Evolutionary conservation across 2,113 vertebrate genomes (phyloP).

Genomic region (Rhinoderma darwinii): DNA sequence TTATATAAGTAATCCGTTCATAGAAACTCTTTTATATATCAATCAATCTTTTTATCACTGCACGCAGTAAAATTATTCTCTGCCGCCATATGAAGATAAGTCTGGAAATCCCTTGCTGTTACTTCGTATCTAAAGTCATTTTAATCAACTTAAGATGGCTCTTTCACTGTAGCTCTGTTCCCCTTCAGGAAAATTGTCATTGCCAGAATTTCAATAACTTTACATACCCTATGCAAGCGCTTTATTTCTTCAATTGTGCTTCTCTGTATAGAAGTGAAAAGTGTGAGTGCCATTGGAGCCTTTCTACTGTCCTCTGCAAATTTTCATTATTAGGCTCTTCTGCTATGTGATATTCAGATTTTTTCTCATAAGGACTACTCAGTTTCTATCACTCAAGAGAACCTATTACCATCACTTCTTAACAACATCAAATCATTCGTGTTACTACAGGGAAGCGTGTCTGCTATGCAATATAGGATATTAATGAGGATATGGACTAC

Average conservation of each 20-base stretch:
- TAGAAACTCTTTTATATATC: constrained; percentile 56
- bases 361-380: background rate
- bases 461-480: background rate
- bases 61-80: constrained; percentile 52
- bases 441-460: background rate
- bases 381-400: background rate
- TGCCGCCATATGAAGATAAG: constrained; percentile 58
- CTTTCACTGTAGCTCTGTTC: constrained; percentile 45
- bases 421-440: background rate
- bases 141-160: constrained; percentile 58
- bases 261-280: background rate
- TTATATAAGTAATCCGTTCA: constrained; percentile 58
- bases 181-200: constrained; percentile 54
- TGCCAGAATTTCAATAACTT: constrained; percentile 56
- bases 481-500: background rate
- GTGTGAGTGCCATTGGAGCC: background rate
- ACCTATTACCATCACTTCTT: background rate
- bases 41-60: constrained; percentile 59
- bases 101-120: constrained; percentile 58
- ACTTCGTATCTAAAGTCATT: constrained; percentile 58
- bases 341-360: background rate
- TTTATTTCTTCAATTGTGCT: background rate
- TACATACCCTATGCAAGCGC: constrained; percentile 14
- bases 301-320: background rate
- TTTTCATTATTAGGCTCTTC: background rate